phyloP scores from a whole-genome alignment of 1,140 invertebrate species.

The Lutraria rhynchaena region DNA sequence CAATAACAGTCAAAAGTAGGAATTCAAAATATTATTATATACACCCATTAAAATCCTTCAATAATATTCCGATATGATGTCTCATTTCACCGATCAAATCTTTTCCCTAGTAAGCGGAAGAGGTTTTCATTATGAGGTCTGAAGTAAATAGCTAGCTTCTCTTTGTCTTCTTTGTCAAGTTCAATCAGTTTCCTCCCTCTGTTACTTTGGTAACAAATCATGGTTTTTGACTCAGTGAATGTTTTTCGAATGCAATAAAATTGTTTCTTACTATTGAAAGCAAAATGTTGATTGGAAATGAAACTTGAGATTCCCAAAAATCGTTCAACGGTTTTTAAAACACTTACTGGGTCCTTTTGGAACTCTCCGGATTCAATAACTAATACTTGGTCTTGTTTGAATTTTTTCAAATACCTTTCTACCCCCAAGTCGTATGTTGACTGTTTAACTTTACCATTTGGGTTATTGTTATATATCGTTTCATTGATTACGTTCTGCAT shows the following conservation, averaged over 20 bases:
- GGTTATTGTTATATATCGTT: too few relatives aligned
- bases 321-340: slow-evolving; percentile 7
- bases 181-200: slow-evolving; percentile 5
- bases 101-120: neutral
- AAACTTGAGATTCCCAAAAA: neutral
- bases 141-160: neutral
- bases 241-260: slow-evolving; percentile 1
- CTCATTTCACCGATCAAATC: slow-evolving; percentile 1
- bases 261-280: neutral
- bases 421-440: neutral
- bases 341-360: neutral
- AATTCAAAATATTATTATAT: too few relatives aligned
- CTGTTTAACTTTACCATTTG: neutral
- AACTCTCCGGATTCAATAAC: slow-evolving; percentile 13
- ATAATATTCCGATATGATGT: too few relatives aligned
- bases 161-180: neutral
- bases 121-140: slow-evolving; percentile 7
- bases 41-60: too few relatives aligned
- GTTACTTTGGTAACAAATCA: slow-evolving; percentile 13
- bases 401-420: slow-evolving; percentile 12
- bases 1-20: too few relatives aligned
- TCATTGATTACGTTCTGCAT: too few relatives aligned
- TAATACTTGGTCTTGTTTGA: neutral
- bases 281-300: neutral
- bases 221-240: neutral